Conservation (phyloP, 2,888 invertebrate genomes). For the Heliconius cydno region DNA sequence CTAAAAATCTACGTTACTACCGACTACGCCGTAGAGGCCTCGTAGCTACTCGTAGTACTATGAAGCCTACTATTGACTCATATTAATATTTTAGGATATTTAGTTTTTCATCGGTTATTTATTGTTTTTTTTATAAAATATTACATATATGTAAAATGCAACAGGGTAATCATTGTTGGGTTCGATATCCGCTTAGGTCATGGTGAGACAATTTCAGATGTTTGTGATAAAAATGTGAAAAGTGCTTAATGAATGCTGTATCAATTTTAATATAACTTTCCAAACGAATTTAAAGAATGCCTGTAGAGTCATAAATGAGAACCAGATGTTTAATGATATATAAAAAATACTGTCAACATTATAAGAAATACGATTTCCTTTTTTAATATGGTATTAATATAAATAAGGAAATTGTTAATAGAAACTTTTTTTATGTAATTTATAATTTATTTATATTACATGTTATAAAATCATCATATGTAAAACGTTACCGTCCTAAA, state of each 20-base stretch:
- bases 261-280: not conserved
- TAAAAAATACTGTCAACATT: not conserved
- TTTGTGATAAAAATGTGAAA: not conserved
- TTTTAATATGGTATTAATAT: conserved; percentile 4
- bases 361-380: conserved; percentile 3
- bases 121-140: not conserved
- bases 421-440: conserved; percentile 20
- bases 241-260: not conserved
- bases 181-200: not conserved
- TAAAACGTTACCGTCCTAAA: conserved; percentile 42
- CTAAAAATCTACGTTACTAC: not conserved
- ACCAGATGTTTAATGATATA: not conserved
- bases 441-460: conserved; percentile 22
- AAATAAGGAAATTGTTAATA: conserved; percentile 18
- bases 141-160: not conserved
- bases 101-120: not conserved
- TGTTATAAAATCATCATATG: conserved; percentile 12
- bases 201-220: too few relatives aligned
- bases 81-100: not conserved
- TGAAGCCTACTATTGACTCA: not conserved
- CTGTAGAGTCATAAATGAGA: not conserved
- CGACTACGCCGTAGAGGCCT: conserved; percentile 20
- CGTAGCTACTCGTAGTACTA: conserved; percentile 4
- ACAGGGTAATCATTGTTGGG: not conserved
- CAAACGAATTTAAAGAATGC: too few relatives aligned